Conservation (phyloP, 37 sponge, comb jelly and placozoan genomes). For the Diacarnus erythraeanus region DNA sequence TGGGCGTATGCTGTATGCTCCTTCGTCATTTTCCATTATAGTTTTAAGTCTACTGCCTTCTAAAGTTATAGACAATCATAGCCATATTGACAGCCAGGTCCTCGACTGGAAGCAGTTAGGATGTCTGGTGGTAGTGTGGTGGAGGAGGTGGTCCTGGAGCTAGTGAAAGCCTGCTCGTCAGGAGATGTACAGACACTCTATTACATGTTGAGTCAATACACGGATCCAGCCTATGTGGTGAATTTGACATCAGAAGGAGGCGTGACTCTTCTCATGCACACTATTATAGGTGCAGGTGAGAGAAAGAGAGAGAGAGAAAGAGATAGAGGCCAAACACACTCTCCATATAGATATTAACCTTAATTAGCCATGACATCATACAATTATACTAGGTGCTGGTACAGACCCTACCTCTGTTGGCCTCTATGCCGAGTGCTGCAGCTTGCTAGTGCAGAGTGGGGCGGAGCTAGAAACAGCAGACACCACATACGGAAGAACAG, state of each 20-base stretch:
- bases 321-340: not conserved
- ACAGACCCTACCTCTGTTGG: conserved; percentile 30
- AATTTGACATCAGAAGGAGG: conserved; percentile 60
- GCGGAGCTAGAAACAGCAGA: conserved; percentile 44
- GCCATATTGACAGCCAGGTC: no score
- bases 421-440: conserved; percentile 23
- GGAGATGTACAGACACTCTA: not conserved
- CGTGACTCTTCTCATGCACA: conserved; percentile 61
- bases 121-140: no score
- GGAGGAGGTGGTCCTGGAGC: not conserved
- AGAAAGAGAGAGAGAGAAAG: conserved; percentile 4
- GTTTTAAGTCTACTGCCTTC: no score
- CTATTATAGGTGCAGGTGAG: conserved; percentile 64
- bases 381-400: no score
- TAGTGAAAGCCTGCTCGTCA: not conserved
- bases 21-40: no score
- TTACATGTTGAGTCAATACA: not conserved
- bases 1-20: no score
- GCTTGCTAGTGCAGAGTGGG: conserved; percentile 57
- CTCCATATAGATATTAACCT: no score
- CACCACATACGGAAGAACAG: conserved; percentile 68
- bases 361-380: no score
- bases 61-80: no score
- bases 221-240: conserved; percentile 8
- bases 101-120: no score